Base-by-base conservation (phyloP, 2,113 vertebrate species). In the Psophia crepitans region DNA sequence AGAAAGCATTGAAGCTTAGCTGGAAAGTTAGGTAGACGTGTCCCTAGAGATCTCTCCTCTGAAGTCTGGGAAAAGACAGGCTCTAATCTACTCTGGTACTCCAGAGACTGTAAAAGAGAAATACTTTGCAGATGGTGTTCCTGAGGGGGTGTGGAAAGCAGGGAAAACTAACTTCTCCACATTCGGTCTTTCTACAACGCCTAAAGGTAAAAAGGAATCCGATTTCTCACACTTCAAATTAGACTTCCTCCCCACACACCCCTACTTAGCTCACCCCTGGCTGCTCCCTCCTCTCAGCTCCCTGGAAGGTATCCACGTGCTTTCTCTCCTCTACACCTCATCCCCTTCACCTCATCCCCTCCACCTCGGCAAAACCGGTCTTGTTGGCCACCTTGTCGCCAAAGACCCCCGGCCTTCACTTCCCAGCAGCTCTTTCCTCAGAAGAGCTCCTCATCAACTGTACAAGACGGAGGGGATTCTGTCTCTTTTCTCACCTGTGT, bases 81-180 rank as follows among this genome's bases (percentile, higher is more conserved):
- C 37, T 84, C 68, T 70, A 54, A 90, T 86, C 75, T 80, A 33
- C 84, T 61, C 76, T 16, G 58, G 20, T 79, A 77, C 66, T 77
- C 63, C 44, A 71, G 4, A 73, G 70, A 33, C 75, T 90, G 54
- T 39, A 79, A 84, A 85, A 79, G 61, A 94, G 88, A 89, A 96
- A 44, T 66, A 65, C 35, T 85, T 69, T 96, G 90, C 93, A 97
- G 96, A 76, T 93, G 82, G 71, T 66, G 75, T 33, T 90, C 90
- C 87, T 77, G 43, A 82, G 75, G 54, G 66, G 30, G 12, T 58
- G 66, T 76, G 83, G 86, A 87, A 94, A 65, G 73, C 60, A 87
- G 30, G 28, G 84, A 57, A 95, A 92, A 84, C 44, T 11, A 80
- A 77, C 49, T 89, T 84, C 57, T 87, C 91, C 53, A 79, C 21